These are phyloP conservation scores for Dicyrtomina minuta DNA, from an alignment of 2,888 invertebrate species.

Conservation along the genomic window DNA sequence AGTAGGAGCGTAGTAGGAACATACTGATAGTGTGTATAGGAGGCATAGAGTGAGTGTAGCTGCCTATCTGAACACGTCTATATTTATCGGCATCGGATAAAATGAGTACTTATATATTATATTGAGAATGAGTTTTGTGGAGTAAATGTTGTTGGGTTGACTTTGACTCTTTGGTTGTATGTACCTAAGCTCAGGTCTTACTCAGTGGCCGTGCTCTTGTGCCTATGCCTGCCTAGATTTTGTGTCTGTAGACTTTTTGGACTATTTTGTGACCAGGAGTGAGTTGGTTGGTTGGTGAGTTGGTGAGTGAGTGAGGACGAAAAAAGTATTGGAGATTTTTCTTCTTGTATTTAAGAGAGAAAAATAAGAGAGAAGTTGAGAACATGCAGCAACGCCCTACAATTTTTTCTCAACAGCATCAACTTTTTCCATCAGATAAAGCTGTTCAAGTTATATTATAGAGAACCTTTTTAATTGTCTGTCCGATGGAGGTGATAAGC, in stretches of 20 bases:
- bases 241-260: background rate
- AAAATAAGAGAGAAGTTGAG: conserved; percentile 3
- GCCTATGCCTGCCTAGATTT: background rate
- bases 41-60: too few relatives aligned
- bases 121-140: too few relatives aligned
- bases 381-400: conserved; percentile 23
- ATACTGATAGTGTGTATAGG: too few relatives aligned
- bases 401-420: conserved; percentile 13
- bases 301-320: background rate
- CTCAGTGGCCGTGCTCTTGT: background rate
- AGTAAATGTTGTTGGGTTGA: too few relatives aligned
- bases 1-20: too few relatives aligned
- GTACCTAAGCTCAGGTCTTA: too few relatives aligned
- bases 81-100: too few relatives aligned
- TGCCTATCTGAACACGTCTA: too few relatives aligned
- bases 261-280: conserved; percentile 7
- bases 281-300: background rate
- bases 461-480: conserved; percentile 52
- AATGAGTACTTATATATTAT: too few relatives aligned
- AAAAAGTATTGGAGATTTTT: background rate
- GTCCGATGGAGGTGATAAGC: conserved; percentile 48
- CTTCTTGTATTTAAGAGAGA: too few relatives aligned
- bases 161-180: too few relatives aligned
- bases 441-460: conserved; percentile 28
- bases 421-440: conserved; percentile 24